phyloP scores from a whole-genome alignment of 2,113 vertebrate species.

The human (Homo sapiens) region GRCh38 chr1:166356001-166356500 shows the following conservation, averaged over 20 bases:
- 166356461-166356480: neutral
- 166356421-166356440: neutral
- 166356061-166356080: neutral
- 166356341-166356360: neutral
- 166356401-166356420: neutral
- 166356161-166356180: neutral
- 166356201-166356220: neutral
- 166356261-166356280: neutral
- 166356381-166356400: neutral
- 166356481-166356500: neutral
- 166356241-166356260: neutral
- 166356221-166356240: neutral
- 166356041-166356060: neutral
- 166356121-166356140: neutral
- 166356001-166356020: neutral
- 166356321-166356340: neutral
- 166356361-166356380: neutral
- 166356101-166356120: neutral
- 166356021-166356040: neutral
- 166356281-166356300: neutral
- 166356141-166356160: neutral
- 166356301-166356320: too few relatives aligned
- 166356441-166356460: neutral
- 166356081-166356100: neutral
- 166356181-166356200: neutral